These are phyloP conservation scores for Shargacucullia verbasci DNA, from an alignment of 2,888 invertebrate genomes.

Conservation along the genomic window DNA sequence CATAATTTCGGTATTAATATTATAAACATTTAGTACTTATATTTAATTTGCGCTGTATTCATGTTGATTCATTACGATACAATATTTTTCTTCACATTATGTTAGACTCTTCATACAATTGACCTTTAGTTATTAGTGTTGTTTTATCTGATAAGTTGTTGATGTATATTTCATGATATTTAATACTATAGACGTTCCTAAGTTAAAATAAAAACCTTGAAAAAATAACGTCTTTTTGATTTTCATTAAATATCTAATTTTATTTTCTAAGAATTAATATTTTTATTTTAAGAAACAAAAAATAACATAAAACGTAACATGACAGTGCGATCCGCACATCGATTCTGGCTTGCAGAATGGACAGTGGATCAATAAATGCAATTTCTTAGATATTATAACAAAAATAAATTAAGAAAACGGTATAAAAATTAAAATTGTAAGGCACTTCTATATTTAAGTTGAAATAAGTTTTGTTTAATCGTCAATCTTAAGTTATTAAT, in stretches of 20 bases:
- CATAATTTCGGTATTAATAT: slow-evolving; percentile 50
- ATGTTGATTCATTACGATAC: slow-evolving; percentile 54
- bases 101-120: slow-evolving; percentile 72
- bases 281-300: slow-evolving; percentile 59
- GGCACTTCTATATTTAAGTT: slow-evolving; percentile 88
- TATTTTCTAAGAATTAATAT: slow-evolving; percentile 58
- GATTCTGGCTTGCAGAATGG: slow-evolving; percentile 73
- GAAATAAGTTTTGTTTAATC: slow-evolving; percentile 75
- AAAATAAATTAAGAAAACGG: slow-evolving; percentile 72
- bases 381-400: slow-evolving; percentile 69
- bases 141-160: slow-evolving; percentile 54
- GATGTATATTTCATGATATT: slow-evolving; percentile 45
- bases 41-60: slow-evolving; percentile 62
- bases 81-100: slow-evolving; percentile 61
- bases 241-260: slow-evolving; percentile 45
- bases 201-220: slow-evolving; percentile 46
- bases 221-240: slow-evolving; percentile 48
- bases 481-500: slow-evolving; percentile 71
- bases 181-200: slow-evolving; percentile 51
- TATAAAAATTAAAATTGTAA: slow-evolving; percentile 86
- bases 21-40: slow-evolving; percentile 51
- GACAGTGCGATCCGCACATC: slow-evolving; percentile 59
- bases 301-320: slow-evolving; percentile 62
- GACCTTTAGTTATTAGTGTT: slow-evolving; percentile 75
- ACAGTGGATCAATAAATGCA: slow-evolving; percentile 82